phyloP scores from a whole-genome alignment of 2,888 invertebrate species.

The Sphecodes monilicornis region DNA sequence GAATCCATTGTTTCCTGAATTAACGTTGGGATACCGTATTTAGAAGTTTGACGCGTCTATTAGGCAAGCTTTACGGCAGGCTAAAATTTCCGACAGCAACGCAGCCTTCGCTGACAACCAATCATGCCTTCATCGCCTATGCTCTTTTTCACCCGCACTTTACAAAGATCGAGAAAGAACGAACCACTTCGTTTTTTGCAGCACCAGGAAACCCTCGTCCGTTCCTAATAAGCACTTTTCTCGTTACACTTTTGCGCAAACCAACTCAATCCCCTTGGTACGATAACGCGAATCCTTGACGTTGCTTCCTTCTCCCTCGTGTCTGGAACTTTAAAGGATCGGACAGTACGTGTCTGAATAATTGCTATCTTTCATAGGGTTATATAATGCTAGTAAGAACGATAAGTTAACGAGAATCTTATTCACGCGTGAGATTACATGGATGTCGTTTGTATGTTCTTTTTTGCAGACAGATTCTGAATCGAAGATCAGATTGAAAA shows the following conservation, averaged over 20 bases:
- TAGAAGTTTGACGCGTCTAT: constrained; percentile 74
- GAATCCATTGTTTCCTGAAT: constrained; percentile 11
- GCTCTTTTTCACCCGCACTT: constrained; percentile 23
- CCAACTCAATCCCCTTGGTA: constrained; percentile 25
- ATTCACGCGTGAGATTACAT: too few species aligned
- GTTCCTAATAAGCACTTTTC: constrained; percentile 71
- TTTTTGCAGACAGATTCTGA: too few species aligned
- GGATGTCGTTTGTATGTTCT: too few species aligned
- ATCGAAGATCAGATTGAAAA: too few species aligned
- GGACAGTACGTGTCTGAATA: neutral
- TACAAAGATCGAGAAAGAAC: constrained; percentile 19
- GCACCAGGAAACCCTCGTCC: constrained; percentile 50
- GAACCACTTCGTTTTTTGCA: constrained; percentile 42
- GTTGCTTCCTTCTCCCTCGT: neutral
- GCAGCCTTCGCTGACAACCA: constrained; percentile 41
- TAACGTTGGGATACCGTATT: constrained; percentile 64
- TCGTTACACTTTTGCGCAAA: constrained; percentile 41
- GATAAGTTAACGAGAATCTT: too few species aligned
- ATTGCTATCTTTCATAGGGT: neutral
- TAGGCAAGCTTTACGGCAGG: constrained; percentile 56
- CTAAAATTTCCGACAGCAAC: constrained; percentile 69
- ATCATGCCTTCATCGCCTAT: constrained; percentile 36
- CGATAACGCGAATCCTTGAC: constrained; percentile 11
- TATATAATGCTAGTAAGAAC: neutral
- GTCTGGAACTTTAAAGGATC: constrained; percentile 1